These are phyloP conservation scores for Pedionomus torquatus DNA, from an alignment of 2,113 vertebrate species.

Conservation along the genomic window DNA sequence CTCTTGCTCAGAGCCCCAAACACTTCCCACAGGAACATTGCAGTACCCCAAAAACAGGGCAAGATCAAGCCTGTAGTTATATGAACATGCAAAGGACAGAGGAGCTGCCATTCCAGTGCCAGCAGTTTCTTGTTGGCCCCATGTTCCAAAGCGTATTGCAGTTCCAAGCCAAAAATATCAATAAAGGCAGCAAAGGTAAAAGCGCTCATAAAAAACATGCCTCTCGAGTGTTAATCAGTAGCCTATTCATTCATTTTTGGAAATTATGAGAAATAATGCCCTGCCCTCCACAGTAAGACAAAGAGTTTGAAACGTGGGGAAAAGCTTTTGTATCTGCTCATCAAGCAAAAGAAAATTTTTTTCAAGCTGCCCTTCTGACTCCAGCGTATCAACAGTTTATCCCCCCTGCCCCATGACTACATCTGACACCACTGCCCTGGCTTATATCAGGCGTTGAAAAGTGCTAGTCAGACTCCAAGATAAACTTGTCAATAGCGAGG, in stretches of 20 bases:
- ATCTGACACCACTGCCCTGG: background rate
- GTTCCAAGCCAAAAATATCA: background rate
- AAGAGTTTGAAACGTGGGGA: background rate
- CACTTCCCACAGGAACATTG: background rate
- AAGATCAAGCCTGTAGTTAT: background rate
- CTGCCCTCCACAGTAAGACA: background rate
- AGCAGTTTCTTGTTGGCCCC: background rate
- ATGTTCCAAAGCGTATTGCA: background rate
- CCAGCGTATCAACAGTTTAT: background rate
- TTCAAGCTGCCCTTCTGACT: conserved; percentile 26
- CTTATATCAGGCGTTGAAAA: background rate
- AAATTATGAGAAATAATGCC: background rate
- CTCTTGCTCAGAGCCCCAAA: background rate
- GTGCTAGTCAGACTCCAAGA: conserved; percentile 39
- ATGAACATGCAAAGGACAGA: background rate
- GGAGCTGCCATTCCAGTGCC: background rate
- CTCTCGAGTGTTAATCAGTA: background rate
- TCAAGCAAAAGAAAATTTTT: conserved; percentile 11
- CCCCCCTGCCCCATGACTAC: background rate
- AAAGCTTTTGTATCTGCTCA: background rate
- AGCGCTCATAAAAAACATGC: background rate
- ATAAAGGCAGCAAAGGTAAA: background rate
- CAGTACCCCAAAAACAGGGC: background rate
- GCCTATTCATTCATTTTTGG: background rate
- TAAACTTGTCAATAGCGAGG: conserved; percentile 48